Base-by-base conservation (phyloP, 35 echinoderm and acorn worm species). In the Apostichopus californicus region DNA sequence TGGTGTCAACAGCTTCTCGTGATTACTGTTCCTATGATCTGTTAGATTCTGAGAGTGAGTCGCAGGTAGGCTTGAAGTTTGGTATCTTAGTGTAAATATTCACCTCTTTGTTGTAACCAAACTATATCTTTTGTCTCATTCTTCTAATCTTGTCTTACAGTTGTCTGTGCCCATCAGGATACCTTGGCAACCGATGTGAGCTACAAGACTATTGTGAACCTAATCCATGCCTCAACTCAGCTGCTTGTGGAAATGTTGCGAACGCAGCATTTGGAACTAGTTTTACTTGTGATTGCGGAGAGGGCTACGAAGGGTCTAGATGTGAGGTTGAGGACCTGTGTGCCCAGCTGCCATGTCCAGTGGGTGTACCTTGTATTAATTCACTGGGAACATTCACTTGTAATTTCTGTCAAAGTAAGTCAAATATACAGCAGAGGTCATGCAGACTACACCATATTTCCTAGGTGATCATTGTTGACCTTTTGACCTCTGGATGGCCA, bases 321-420 rank as follows among this genome's bases (percentile, higher is more conserved):
- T 97, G 96, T 82, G 93, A 97, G 92, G 54, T 90, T 1, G 90
- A 93, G 59, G 93, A 95, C 71, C 92, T 92, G 70, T 98, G 96
- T 56, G 57, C 81, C 1, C 72, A 53, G 3, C 56, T n/a, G 11
- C 96, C 96, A 34, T 98, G 96, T 57, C 94, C 86, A 3, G 3
- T 28, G 6, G 78, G 56, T 8, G 87, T 98, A 26, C 70, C 87
- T 5, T 98, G 96, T 90, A n/a, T 92, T 12, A 95, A 98, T 73
- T n/a, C 77, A 4, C 81, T 22, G 22, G 79, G 88, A 28, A 92
- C 90, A 12, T 98, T 98, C 71, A 90, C 80, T 9, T 98, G 96
- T 90, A 80, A 98, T 64, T 95, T 92, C 87, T 98, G 96, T 90
- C 56, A 58, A 22, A 79, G 96, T 98, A 92, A 93, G 96, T 95